Base-by-base conservation (phyloP, 2,113 vertebrate species). In the Nothocercus nigrocapillus region DNA sequence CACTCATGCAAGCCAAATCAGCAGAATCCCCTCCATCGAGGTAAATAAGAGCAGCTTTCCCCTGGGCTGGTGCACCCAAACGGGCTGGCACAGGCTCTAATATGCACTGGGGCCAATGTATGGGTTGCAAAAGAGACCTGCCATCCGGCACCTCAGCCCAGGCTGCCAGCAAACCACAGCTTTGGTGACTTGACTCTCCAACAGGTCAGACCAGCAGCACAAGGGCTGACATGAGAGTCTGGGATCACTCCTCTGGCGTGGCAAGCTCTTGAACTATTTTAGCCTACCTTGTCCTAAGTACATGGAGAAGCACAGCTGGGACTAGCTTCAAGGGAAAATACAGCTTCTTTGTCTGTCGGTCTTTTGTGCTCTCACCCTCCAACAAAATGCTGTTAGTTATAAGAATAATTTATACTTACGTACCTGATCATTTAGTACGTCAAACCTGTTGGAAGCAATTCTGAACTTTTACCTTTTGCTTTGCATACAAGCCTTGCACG, bases 401-500 rank as follows among this genome's bases (percentile, higher is more conserved):
- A 9, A 34, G 45, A 49, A 22, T 47, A 16, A 49, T 45, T 47
- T 47, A 13, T 68, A 45, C 42, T 45, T 59, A 78, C 6, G n/a
- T 1, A 2, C 21, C 73, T 59, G 34, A 75, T 36, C 2, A 3
- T 40, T 90, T 42, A 72, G 8, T 32, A 68, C 51, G 38, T 51
- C 88, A 64, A 21, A n/a, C 28, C 19, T 8, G 14, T 47, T 32
- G 42, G 38, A 78, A 90, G 64, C 32, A 8, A 32, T 68, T 81
- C 64, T 68, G 85, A 91, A 88, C 88, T 91, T 96, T 73, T n/a
- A 88, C 53, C 95, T 83, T 90, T 56, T 28, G 27, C 40, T 61
- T n/a, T 5, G 28, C 56, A 21, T 8, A 73, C 14, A 28, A 4
- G 1, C 34, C n/a, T 78, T n/a, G 15, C 32, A 81, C 0, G 0